Conservation (phyloP, 1,140 invertebrate genomes). For the Heliconius hewitsoni region DNA sequence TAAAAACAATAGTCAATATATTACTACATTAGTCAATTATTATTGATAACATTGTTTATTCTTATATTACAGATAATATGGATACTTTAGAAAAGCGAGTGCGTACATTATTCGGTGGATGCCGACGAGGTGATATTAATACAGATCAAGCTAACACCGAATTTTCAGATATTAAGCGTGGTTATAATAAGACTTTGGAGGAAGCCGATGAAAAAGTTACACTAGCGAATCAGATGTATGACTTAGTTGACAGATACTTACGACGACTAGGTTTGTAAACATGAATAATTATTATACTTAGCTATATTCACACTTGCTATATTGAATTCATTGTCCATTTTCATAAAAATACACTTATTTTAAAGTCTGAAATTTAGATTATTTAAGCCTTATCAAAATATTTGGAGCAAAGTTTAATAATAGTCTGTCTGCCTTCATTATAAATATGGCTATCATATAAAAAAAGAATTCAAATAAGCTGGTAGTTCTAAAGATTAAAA, state of each 20-base stretch:
- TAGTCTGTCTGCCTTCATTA: too few relatives aligned
- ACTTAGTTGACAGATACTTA: conserved; percentile 96
- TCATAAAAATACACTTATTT: too few relatives aligned
- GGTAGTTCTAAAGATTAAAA: too few relatives aligned
- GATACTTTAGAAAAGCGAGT: conserved; percentile 96
- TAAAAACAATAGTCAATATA: conserved; percentile 5
- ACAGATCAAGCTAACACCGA: conserved; percentile 91
- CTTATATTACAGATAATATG: conserved; percentile 87
- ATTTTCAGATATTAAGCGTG: conserved; percentile 91
- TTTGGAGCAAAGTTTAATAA: too few relatives aligned
- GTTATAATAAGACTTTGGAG: conserved; percentile 96
- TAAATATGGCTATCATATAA: too few relatives aligned
- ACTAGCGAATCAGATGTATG: conserved; percentile 96
- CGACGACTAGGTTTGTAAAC: conserved; percentile 86
- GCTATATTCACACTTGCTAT: too few relatives aligned
- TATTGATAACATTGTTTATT: not conserved
- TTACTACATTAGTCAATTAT: not conserved
- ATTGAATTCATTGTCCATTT: too few relatives aligned
- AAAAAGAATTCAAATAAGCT: too few relatives aligned
- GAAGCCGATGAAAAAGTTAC: conserved; percentile 95
- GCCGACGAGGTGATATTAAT: conserved; percentile 89
- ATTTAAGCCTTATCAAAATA: too few relatives aligned
- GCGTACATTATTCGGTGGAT: conserved; percentile 93
- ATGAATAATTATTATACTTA: conserved; percentile 7
- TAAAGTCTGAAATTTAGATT: too few relatives aligned